A percentile compares a stretch with the other conserved stretches of the same genome.
phyloP scores from a whole-genome alignment of 2,888 invertebrate genomes.

The Crepidodera aurea region DNA sequence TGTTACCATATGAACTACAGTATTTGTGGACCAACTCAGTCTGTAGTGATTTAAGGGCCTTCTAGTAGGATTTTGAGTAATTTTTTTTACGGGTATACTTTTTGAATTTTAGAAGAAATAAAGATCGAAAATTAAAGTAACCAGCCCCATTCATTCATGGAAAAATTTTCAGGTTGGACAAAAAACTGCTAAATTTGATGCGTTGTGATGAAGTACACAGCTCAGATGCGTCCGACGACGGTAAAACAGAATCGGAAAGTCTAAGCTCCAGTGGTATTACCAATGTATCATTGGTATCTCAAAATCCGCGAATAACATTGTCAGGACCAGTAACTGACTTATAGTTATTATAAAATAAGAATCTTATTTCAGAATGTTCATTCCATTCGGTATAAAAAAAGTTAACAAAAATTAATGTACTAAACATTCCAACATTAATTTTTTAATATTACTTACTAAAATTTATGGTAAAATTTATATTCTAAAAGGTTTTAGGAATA shows the following conservation, averaged over 20 bases:
- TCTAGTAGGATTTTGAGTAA: too few species aligned
- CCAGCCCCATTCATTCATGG: too few species aligned
- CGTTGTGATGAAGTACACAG: constrained; percentile 50
- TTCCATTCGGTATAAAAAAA: too few species aligned
- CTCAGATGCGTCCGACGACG: constrained; percentile 56
- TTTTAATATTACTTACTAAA: neutral
- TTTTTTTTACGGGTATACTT: too few species aligned
- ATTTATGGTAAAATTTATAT: too few species aligned
- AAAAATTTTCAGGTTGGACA: constrained; percentile 65
- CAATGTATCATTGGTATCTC: constrained; percentile 46
- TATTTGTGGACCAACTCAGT: too few species aligned
- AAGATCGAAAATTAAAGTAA: too few species aligned
- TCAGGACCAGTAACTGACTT: constrained; percentile 70
- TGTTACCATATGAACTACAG: too few species aligned
- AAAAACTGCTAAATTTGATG: constrained; percentile 65
- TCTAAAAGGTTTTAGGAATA: too few species aligned
- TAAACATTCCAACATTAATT: neutral
- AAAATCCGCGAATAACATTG: constrained; percentile 61
- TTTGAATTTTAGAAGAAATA: too few species aligned
- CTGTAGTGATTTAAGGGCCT: too few species aligned
- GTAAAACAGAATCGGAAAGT: constrained; percentile 55
- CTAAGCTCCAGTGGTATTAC: constrained; percentile 50
- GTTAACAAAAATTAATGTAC: neutral
- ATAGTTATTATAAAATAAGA: constrained; percentile 35
- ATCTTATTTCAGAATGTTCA: too few species aligned